Evolutionary conservation across 35 echinoderm and acorn worm genomes (phyloP).

Genomic region (Ophiothrix spiculata): DNA sequence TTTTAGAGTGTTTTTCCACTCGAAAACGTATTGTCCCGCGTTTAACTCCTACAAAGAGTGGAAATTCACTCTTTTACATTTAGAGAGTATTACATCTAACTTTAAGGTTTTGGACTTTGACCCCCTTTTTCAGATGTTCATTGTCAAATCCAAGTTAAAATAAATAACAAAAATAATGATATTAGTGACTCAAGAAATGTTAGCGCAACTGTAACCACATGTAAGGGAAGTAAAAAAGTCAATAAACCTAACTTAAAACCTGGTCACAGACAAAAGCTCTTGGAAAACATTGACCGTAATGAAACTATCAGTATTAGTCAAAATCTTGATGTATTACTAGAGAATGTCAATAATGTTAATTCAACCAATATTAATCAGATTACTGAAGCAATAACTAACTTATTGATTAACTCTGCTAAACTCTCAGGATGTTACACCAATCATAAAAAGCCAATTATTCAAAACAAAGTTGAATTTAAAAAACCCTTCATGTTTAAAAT

Average conservation of each 20-base stretch:
- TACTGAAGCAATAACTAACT: background rate
- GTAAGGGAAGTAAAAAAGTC: background rate
- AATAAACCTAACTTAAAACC: background rate
- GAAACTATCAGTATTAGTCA: background rate
- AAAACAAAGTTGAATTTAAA: background rate
- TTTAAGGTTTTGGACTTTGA: background rate
- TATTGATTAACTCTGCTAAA: slow-evolving; percentile 5
- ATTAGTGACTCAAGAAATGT: background rate
- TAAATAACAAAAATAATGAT: background rate
- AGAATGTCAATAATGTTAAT: too few relatives aligned
- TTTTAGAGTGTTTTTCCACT: too few relatives aligned
- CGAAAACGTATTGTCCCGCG: too few relatives aligned
- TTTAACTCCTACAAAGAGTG: too few relatives aligned
- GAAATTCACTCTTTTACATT: too few relatives aligned
- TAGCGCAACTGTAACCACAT: background rate
- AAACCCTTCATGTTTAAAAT: background rate
- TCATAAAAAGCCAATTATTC: background rate
- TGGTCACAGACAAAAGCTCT: background rate
- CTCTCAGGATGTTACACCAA: background rate
- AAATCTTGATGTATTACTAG: background rate
- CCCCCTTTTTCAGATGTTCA: background rate
- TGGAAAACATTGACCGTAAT: background rate
- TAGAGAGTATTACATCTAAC: background rate
- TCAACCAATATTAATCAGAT: background rate
- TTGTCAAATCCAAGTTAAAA: background rate